phyloP scores from a whole-genome alignment of 2,888 invertebrate species.

The Dexiosoma caninum region DNA sequence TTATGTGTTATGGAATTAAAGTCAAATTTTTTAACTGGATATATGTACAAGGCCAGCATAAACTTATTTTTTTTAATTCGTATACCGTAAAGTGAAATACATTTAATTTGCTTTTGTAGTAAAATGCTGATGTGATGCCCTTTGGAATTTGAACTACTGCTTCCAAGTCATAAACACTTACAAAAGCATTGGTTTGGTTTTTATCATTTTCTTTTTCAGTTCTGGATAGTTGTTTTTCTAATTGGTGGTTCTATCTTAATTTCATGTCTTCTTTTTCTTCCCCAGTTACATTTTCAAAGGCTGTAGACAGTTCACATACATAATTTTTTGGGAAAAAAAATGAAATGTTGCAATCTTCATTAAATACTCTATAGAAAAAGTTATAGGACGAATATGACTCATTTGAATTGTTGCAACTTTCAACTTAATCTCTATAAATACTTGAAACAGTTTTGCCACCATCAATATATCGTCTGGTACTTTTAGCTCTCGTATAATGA shows the following conservation, averaged over 20 bases:
- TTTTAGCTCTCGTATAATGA: slow-evolving; percentile 9
- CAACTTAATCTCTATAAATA: slow-evolving; percentile 16
- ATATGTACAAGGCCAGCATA: not conserved
- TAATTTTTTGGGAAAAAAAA: slow-evolving; percentile 32
- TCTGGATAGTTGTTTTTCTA: not conserved
- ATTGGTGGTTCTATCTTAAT: not conserved
- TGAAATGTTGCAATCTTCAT: slow-evolving; percentile 30
- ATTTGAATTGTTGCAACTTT: slow-evolving; percentile 10
- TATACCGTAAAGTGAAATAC: not conserved
- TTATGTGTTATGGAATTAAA: slow-evolving; percentile 19
- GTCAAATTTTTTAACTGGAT: not conserved
- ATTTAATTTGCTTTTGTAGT: not conserved
- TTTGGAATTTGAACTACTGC: slow-evolving; percentile 17
- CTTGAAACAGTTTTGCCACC: slow-evolving; percentile 45
- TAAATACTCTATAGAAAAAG: slow-evolving; percentile 49
- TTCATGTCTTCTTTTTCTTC: not conserved
- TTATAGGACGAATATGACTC: slow-evolving; percentile 30
- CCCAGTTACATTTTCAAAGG: too few relatives aligned
- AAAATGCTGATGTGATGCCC: slow-evolving; percentile 23
- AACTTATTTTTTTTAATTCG: not conserved
- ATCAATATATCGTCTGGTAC: slow-evolving; percentile 49
- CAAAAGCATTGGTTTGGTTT: slow-evolving; percentile 13
- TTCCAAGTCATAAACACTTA: slow-evolving; percentile 23
- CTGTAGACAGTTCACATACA: slow-evolving; percentile 21
- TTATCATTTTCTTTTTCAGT: slow-evolving; percentile 13